Base-by-base conservation (phyloP, 1,140 invertebrate genomes). In the Camponotus floridanus region DNA sequence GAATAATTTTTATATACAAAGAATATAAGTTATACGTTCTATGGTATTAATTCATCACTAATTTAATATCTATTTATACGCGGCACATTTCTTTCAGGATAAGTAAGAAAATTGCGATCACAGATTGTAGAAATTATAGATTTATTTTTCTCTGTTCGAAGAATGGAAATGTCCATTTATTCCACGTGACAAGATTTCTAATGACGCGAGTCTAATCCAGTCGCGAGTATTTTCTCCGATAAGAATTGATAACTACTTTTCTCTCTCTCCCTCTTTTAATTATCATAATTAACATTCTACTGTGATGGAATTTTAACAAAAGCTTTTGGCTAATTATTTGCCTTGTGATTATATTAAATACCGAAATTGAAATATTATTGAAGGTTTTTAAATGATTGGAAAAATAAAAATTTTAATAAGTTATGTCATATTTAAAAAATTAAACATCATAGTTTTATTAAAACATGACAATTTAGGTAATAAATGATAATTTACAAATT, bases 91-190 rank as follows among this genome's bases (percentile, higher is more conserved):
- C 51, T 70, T 39, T 15, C n/a, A 21, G 39, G 65, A 81, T 36
- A 71, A 42, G 65, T 21, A n/a, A 61, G 55, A 59, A 81, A 81
- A 81, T 73, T 73, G 21, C 39, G 26, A 73, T 55, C 55, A 26
- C 68, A 36, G 55, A 45, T 81, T 81, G 59, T 39, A 73, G 67
- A 73, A 67, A 73, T 31, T 61, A 33, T 31, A 71, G 39, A 8
- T 73, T 15, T 39, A 39, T 48, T 73, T 70, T 39, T 68, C 36
- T 48, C 11, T 36, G 26, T 48, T 26, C 67, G 9, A 55, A 42
- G 79, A 81, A 71, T 81, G 67, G 65, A 73, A 81, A 73, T 81
- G 39, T 81, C 78, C 78, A 71, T 81, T 81, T 81, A 81, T 81
- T 26, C 36, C 79, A 81, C 26, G 79, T 39, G 67, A 81, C 79